These are phyloP conservation scores for Cydia strobilella DNA, from an alignment of 1,140 invertebrate genomes.

Conservation along the genomic window DNA sequence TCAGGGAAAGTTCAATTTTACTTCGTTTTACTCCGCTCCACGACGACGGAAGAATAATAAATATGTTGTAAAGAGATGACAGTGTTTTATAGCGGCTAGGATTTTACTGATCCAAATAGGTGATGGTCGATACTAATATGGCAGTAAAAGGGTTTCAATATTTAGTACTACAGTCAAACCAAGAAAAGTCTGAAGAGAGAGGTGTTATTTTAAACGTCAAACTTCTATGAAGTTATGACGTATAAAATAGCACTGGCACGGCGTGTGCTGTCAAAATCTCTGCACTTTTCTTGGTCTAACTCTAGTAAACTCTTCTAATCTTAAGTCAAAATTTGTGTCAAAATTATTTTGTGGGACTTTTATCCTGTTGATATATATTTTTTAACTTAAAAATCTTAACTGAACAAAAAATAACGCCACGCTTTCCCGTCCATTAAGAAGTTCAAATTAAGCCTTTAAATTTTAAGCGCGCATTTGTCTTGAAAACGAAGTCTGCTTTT, in stretches of 20 bases:
- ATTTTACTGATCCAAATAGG: conserved; percentile 10
- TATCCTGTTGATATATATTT: neutral
- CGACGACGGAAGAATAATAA: conserved; percentile 37
- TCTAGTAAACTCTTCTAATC: no score
- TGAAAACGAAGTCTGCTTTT: conserved; percentile 42
- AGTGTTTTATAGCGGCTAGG: conserved; percentile 20
- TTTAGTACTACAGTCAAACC: neutral
- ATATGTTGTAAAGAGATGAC: conserved; percentile 31
- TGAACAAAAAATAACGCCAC: conserved; percentile 58
- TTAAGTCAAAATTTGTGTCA: no score
- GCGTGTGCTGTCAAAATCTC: no score
- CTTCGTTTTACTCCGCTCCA: conserved; percentile 70
- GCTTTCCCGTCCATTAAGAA: conserved; percentile 63
- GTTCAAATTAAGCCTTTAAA: conserved; percentile 71
- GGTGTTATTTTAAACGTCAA: no score
- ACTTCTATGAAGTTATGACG: no score
- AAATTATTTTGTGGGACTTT: no score
- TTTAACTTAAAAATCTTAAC: neutral
- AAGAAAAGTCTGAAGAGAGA: no score
- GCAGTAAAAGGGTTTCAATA: neutral
- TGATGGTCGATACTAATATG: neutral
- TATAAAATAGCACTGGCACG: no score
- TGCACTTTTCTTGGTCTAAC: no score
- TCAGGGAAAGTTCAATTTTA: conserved; percentile 68
- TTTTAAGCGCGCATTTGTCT: conserved; percentile 59